Base-by-base conservation (phyloP, 2,113 vertebrate genomes). In the Cyprinodon variegatus region DNA sequence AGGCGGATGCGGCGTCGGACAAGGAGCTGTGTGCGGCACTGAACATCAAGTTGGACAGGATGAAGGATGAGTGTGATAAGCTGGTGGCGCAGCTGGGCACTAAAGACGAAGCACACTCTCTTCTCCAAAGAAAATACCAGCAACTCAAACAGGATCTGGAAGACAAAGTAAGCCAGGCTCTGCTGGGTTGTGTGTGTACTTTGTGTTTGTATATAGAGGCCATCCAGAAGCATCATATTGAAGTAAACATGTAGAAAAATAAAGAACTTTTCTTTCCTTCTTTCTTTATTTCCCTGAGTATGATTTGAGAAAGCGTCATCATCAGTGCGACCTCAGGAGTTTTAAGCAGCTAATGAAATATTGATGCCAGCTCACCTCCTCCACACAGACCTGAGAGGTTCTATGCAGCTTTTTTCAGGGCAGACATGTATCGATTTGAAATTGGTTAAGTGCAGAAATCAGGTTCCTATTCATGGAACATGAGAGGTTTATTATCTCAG, bases 11-110 rank as follows among this genome's bases (percentile, higher is more conserved):
- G 74, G 69, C 86, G 41, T 94, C 95, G 63, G 95, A 96, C 82
- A 96, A 94, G 88, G 96, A 95, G 76, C 79, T 90, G 72, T 93
- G 93, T 39, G 94, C 93, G 87, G 81, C 76, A 46, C 94, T 97
- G 39, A 92, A 86, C 74, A 86, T 90, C 83, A 96, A 98, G 65
- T 83, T 97, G 84, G 97, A 97, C 91, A 95, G 95, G 81, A 93
- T 97, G 92, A 98, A 97, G 91, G 86, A 83, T 39, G 96, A 98
- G 70, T 97, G 92, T 90, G 96, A 97, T 87, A 96, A 95, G 79
- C 85, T 99, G 81, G 88, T 93, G n/a, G 92, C 94, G 60, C 93
- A 98, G 78, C 93, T 96, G 91, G 90, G 82, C 45, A 88, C 92
- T 50, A 93, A 91, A 65, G 94, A 95, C 74, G 94, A 95, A 76